A percentile compares a stretch with the other conserved stretches of the same genome.
Conservation (phyloP, 1,140 invertebrate genomes). For the Drosophila pallidifrons region DNA sequence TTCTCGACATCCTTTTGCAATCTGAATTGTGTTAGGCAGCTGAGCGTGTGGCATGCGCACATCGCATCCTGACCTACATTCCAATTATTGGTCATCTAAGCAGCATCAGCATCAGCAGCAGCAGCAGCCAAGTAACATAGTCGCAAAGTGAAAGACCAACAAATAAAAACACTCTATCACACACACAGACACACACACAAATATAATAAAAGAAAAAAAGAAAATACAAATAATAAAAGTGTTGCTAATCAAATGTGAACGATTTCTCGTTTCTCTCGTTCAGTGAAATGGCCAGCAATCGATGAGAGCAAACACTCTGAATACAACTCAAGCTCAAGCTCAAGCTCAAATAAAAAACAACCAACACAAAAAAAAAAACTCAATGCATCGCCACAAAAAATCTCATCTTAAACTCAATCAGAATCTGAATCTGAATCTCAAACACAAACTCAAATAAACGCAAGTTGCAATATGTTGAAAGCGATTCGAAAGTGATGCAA, state of each 20-base stretch:
- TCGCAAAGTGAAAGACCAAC: conserved; percentile 19
- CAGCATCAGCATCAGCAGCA: conserved; percentile 20
- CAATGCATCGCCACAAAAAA: conserved; percentile 1
- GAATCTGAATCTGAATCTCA: not conserved
- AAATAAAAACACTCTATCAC: not conserved
- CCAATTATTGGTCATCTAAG: conserved; percentile 77
- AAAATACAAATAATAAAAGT: conserved; percentile 12
- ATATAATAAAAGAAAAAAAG: conserved; percentile 14
- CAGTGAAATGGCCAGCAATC: conserved; percentile 30
- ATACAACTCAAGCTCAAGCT: not conserved
- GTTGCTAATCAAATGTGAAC: not conserved
- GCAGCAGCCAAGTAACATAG: conserved; percentile 37
- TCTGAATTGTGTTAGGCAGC: not conserved
- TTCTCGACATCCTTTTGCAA: not conserved
- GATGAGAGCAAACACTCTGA: not conserved
- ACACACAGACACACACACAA: too few species aligned
- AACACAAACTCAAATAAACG: not conserved
- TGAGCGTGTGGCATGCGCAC: conserved; percentile 66
- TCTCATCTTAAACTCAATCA: not conserved
- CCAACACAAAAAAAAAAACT: not conserved
- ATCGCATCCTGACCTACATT: conserved; percentile 76
- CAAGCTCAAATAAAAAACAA: not conserved
- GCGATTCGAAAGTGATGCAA: conserved; percentile 6
- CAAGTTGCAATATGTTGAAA: conserved; percentile 4
- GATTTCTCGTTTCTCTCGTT: too few species aligned